Evolutionary conservation across 2,888 invertebrate species (phyloP), one percentile per base, ranked within the genome.

Genomic region (Miltochrista miniata): DNA sequence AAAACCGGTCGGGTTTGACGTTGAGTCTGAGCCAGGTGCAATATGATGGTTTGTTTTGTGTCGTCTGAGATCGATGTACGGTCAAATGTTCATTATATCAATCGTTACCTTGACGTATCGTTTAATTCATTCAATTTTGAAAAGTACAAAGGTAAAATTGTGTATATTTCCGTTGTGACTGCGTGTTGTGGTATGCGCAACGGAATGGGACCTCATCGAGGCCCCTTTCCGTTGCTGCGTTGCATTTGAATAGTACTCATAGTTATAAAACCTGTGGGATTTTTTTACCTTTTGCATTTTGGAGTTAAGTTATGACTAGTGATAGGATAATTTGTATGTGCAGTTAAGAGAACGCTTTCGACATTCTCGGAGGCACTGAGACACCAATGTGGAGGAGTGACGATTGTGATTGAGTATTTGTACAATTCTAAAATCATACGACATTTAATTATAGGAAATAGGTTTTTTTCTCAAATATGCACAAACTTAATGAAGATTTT

Each of bases 401-500:
- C 18, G 15, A 36, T 15, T 81, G 83, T 83, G 82, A 84, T 81
- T 72, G 78, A 76, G 67, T 76, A 74, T 77, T 73, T 83, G 73
- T 80, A 82, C 72, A 79, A 70, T 74, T 78, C 73, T 77, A 78
- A 72, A 80, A 75, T 79, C 85, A 79, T 85, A 85, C 82, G 84
- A 85, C 81, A 83, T 81, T 81, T 72, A 60, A 71, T 74, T 61
- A 65, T 68, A 68, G 74, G 74, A 79, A 65, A 76, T 84, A 76
- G 82, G 79, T 82, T 79, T 83, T 85, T 18, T 43, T 86, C 85
- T 89, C 88, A 87, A 88, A 85, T 87, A 87, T 88, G 90, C 90
- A 91, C 90, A 91, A 91, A 91, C 81, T 86, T 84, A 81, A 81
- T 84, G 85, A 86, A 76, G 76, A 85, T 81, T 82, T 85, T 83